phyloP scores from a whole-genome alignment of 2,113 vertebrate species.

The Brachypteracias leptosomus region DNA sequence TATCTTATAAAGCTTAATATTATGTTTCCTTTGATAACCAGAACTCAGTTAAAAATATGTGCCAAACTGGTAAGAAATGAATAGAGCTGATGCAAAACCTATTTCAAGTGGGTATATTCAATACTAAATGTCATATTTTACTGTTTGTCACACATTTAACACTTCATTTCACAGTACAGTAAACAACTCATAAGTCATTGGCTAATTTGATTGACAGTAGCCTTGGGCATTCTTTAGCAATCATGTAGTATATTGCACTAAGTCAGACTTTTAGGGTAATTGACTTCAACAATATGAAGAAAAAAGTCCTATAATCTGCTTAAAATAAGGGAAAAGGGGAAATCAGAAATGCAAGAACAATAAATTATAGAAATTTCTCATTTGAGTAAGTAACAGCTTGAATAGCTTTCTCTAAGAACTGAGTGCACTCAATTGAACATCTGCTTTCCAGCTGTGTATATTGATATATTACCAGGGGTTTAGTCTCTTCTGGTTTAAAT shows the following conservation, averaged over 20 bases:
- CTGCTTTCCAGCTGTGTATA: constrained; percentile 81
- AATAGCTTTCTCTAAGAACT: constrained; percentile 74
- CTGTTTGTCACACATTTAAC: constrained; percentile 71
- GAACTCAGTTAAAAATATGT: constrained; percentile 7
- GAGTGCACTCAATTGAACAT: constrained; percentile 74
- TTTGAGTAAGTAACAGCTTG: constrained; percentile 74
- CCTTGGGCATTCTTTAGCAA: constrained; percentile 71
- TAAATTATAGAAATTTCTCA: constrained; percentile 77
- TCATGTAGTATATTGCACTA: constrained; percentile 17
- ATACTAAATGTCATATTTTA: constrained; percentile 66
- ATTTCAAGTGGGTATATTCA: constrained; percentile 43
- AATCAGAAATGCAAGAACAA: constrained; percentile 65
- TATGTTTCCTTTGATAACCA: constrained; percentile 44
- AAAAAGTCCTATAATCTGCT: constrained; percentile 49
- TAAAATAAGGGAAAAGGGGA: constrained; percentile 52
- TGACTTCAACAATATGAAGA: constrained; percentile 63
- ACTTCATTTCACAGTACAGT: constrained; percentile 75
- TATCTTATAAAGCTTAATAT: constrained; percentile 24
- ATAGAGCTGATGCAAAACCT: constrained; percentile 45
- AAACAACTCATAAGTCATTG: constrained; percentile 74
- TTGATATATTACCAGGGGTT: constrained; percentile 77
- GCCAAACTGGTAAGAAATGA: constrained; percentile 29
- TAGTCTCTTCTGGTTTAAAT: constrained; percentile 72
- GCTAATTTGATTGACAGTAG: constrained; percentile 78
- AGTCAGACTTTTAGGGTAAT: constrained; percentile 66